Percentiles rank a stretch among this genome's conserved stretches.
Conservation (phyloP, 2,888 invertebrate genomes). For the Leptinotarsa tumamoca region DNA sequence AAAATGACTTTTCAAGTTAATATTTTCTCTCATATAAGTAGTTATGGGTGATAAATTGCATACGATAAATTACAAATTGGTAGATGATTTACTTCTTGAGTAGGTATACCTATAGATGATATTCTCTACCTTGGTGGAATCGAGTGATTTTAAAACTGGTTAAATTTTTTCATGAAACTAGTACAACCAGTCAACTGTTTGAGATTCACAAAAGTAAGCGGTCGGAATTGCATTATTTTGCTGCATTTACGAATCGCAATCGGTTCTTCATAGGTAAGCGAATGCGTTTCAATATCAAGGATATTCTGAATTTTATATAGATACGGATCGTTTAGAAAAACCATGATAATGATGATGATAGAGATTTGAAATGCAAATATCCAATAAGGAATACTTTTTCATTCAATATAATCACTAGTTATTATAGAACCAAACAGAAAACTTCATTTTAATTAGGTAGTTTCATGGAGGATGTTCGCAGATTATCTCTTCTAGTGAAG, state of each 20-base stretch:
- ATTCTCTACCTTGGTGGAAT: constrained; percentile 42
- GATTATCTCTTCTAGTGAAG: background rate
- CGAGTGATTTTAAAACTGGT: constrained; percentile 43
- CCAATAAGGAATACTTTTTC: background rate
- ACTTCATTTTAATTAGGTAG: background rate
- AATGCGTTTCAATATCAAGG: constrained; percentile 1
- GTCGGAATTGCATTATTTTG: constrained; percentile 33
- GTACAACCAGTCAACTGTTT: constrained; percentile 44
- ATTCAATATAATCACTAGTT: background rate
- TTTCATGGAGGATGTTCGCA: background rate
- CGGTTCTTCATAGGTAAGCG: constrained; percentile 2
- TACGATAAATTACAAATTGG: too few species aligned
- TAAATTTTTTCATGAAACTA: constrained; percentile 46
- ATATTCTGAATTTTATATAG: constrained; percentile 1
- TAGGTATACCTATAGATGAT: background rate
- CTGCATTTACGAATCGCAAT: constrained; percentile 21
- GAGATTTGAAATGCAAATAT: constrained; percentile 14
- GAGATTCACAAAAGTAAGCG: constrained; percentile 34
- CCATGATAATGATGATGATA: constrained; percentile 11
- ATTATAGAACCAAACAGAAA: background rate
- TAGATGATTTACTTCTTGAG: too few species aligned
- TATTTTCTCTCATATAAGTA: too few species aligned
- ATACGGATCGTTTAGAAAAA: background rate
- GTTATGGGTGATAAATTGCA: too few species aligned
- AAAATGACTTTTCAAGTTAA: background rate